A percentile compares a stretch with the other conserved stretches of the same genome.
Conservation (phyloP, 2,113 vertebrate genomes). For the Corythaeola cristata region DNA sequence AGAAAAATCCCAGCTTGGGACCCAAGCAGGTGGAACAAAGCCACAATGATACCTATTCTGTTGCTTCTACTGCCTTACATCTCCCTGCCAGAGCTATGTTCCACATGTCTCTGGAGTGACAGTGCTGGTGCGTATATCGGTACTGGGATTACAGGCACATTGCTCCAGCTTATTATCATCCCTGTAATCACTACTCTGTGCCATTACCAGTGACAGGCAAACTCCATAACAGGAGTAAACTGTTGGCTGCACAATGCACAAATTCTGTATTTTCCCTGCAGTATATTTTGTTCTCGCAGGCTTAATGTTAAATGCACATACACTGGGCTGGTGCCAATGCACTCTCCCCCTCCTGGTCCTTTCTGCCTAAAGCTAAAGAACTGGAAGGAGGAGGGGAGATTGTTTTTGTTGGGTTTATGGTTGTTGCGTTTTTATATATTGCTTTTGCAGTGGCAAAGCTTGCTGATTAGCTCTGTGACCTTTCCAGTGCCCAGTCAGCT, state of each 20-base stretch:
- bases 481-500: not conserved
- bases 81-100: not conserved
- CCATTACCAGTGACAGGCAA: not conserved
- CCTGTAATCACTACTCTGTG: not conserved
- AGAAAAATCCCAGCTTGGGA: slow-evolving; percentile 12
- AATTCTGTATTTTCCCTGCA: not conserved
- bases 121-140: not conserved
- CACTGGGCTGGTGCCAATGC: not conserved
- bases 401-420: not conserved
- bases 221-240: not conserved
- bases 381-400: not conserved
- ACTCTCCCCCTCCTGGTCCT: not conserved
- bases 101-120: not conserved
- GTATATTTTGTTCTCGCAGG: not conserved
- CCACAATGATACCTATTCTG: not conserved
- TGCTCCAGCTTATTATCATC: not conserved
- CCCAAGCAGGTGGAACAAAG: not conserved
- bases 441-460: not conserved
- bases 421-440: not conserved
- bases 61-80: not conserved
- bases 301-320: not conserved
- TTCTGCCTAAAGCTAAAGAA: not conserved
- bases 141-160: not conserved
- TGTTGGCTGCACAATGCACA: not conserved
- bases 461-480: not conserved